These are phyloP conservation scores for Cephus spinipes DNA, from an alignment of 2,888 invertebrate species.

Conservation along the genomic window DNA sequence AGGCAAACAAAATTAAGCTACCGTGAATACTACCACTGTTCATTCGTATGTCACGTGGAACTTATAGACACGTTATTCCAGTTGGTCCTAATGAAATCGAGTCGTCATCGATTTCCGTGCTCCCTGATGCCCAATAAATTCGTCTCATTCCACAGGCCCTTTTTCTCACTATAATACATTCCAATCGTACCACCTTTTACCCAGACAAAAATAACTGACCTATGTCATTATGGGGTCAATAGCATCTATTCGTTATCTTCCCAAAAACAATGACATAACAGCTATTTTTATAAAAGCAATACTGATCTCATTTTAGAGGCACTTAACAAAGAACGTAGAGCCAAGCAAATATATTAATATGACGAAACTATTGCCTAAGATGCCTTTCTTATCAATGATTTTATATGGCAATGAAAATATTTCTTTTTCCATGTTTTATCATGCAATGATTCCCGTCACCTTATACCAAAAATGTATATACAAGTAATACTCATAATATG, in stretches of 20 bases:
- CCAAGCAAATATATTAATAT: neutral
- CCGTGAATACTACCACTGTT: neutral
- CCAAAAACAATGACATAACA: neutral
- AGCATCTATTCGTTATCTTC: neutral
- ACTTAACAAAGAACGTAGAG: neutral
- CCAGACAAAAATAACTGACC: neutral
- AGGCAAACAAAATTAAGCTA: neutral
- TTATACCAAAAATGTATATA: neutral
- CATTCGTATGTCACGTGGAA: neutral
- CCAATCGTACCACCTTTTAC: neutral
- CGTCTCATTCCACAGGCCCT: neutral
- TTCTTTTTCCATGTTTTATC: neutral
- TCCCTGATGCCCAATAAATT: neutral
- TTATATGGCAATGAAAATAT: neutral
- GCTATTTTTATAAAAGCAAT: neutral
- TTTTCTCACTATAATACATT: neutral
- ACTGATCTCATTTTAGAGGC: neutral
- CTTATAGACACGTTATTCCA: neutral
- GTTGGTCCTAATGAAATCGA: neutral
- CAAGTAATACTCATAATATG: neutral
- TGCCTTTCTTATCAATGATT: neutral
- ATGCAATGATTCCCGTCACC: neutral
- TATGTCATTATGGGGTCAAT: neutral
- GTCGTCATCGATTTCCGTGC: neutral
- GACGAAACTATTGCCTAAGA: neutral